A percentile compares a stretch with the other conserved stretches of the same genome.
These are phyloP conservation scores for Amblyraja radiata DNA, from an alignment of 2,797 vertebrate genomes.

Conservation along the genomic window DNA sequence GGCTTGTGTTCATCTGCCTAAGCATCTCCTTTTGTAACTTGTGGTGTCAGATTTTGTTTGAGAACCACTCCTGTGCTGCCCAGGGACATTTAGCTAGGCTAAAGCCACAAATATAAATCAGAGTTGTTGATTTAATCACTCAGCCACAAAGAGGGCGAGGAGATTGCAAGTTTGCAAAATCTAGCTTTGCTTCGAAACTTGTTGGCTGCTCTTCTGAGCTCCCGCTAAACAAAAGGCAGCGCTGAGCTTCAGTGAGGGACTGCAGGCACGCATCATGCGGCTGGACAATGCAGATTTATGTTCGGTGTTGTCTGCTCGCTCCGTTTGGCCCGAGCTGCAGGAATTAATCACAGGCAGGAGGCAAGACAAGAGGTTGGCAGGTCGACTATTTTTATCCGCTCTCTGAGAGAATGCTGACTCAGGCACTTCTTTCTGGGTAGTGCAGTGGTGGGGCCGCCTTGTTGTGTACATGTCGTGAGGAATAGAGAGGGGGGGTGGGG, in stretches of 20 bases:
- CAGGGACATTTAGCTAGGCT: not conserved
- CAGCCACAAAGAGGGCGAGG: too few species aligned
- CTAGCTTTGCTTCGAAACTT: not conserved
- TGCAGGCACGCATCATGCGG: not conserved
- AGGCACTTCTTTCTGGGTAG: not conserved
- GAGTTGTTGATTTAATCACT: not conserved
- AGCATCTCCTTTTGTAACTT: not conserved
- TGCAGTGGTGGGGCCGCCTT: not conserved
- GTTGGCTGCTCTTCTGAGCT: not conserved
- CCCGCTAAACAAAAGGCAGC: not conserved
- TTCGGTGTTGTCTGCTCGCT: not conserved
- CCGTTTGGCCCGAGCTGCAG: not conserved
- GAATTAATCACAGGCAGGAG: conserved; percentile 1
- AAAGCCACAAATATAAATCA: not conserved
- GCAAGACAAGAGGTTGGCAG: conserved; percentile 16
- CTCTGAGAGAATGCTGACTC: not conserved
- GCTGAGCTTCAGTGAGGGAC: not conserved
- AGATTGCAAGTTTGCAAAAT: not conserved
- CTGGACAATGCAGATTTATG: conserved; percentile 21
- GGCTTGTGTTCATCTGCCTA: not conserved
- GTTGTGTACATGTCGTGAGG: not conserved
- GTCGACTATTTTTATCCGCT: conserved; percentile 7
- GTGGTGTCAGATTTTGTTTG: not conserved
- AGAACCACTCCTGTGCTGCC: not conserved
- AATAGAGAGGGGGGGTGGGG: not conserved